Evolutionary conservation across 2,888 invertebrate species (phyloP), one percentile per base, ranked within the genome.

Genomic region (Ethmia dodecea): DNA sequence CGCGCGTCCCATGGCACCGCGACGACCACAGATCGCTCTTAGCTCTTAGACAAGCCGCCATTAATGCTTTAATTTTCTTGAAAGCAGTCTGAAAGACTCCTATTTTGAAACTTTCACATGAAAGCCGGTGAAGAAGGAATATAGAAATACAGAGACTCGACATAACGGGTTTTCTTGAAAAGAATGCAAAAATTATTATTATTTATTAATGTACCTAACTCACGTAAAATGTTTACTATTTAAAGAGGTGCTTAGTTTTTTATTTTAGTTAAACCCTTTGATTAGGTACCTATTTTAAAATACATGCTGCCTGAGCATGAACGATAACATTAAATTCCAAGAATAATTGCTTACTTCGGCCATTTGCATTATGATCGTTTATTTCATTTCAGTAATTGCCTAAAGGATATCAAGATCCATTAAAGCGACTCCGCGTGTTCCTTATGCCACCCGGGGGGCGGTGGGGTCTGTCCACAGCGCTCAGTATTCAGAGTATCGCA

Each of bases 401-500:
- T 46, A 54, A 57, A 60, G 52, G 60, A 55, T 55, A 55, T 56
- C 50, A 49, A 45, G 45, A 47, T 59, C 56, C 60, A 62, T 60
- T 61, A 60, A 55, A 43, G 47, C 63, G 49, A 60, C 70, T 72
- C 71, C 54, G 62, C 43, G 52, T 43, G 49, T 45, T 60, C 56
- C 47, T 40, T 70, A 63, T 64, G 49, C 67, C 65, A 39, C 62
- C 67, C 61, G 32, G 52, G 60, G 52, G 59, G 55, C 6, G 26
- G 26, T 10, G 26, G 26, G 55, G 60, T 56, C 58, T 69, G 69
- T 75, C 71, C 59, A 72, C 67, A 74, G 70, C 69, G 79, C 73
- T 83, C 86, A 79, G 84, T 86, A 86, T 86, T 84, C 84, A 84
- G 78, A 83, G 84, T 84, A 84, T 86, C 84, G 84, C 81, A 84